Evolutionary conservation across 1,140 invertebrate genomes (phyloP), one percentile per base, ranked within the genome.

Genomic region (Solenopsis invicta): DNA sequence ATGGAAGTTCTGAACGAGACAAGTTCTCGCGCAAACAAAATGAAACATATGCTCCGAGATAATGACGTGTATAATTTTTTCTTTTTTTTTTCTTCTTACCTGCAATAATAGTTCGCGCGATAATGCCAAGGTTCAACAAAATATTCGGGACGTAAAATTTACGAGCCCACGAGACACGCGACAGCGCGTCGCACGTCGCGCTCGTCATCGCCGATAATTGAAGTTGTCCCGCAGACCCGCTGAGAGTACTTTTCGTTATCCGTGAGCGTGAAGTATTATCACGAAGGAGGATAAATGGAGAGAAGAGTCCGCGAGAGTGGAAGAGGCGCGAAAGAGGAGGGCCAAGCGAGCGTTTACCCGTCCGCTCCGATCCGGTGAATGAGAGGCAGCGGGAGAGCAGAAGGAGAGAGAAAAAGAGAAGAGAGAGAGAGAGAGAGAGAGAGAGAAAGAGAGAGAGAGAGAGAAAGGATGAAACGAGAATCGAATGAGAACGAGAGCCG

Each of bases 401-500:
- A 45, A 45, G 45, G 13, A 67, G 62, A 54, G 48, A 48, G 12
- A 54, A 13, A 77, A 34, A 66, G 59, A 8, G 67, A 74, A 75
- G 61, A 71, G 87, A 41, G 77, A 56, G 90, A 92, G 91, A 90
- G 52, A 54, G 34, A 59, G 56, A 85, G 80, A 67, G 21, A 21
- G 24, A 66, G 56, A 75, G 41, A 48, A 37, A 71, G 21, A 75
- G 67, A 81, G 52, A 61, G 56, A 61, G 64, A 66, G 61, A 8
- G 74, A 74, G 80, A 66, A 71, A 88, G 50, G 77, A 50, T 77
- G 72, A 82, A 89, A 92, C 86, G 90, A 92, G 91, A 90, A 84
- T 88, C 88, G 92, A 92, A 92, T 92, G 90, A 91, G 92, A 92
- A 91, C 89, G 91, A 92, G 92, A 92, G 86, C 85, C 86, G 85